Evolutionary conservation across 2,888 invertebrate species (phyloP).

Genomic region (Agrypnus murinus): DNA sequence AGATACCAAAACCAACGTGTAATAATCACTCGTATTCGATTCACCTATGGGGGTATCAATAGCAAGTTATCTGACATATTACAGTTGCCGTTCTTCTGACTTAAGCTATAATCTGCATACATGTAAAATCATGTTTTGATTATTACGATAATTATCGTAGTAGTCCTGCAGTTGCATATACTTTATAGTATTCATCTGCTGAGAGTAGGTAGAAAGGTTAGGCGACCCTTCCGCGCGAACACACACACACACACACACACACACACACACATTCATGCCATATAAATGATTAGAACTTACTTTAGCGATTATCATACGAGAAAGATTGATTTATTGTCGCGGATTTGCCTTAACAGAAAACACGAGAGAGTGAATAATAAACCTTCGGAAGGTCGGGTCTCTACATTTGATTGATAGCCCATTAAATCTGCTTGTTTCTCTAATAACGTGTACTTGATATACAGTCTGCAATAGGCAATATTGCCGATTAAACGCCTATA

Average conservation of each 20-base stretch:
- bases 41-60: background rate
- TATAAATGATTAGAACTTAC: conserved; percentile 27
- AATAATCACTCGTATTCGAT: background rate
- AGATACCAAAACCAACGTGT: too few relatives aligned
- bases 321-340: conserved; percentile 20
- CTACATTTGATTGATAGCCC: too few relatives aligned
- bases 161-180: conserved; percentile 19
- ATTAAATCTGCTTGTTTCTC: too few relatives aligned
- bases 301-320: conserved; percentile 26
- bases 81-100: conserved; percentile 1
- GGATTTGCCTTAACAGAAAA: background rate
- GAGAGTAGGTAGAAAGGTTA: conserved; percentile 28
- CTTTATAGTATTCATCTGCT: conserved; percentile 27
- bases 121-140: conserved; percentile 20
- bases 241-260: too few relatives aligned
- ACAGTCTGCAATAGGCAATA: too few relatives aligned
- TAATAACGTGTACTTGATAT: too few relatives aligned
- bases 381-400: conserved; percentile 17
- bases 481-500: too few relatives aligned
- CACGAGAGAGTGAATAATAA: background rate
- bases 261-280: too few relatives aligned
- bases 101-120: conserved; percentile 16
- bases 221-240: conserved; percentile 30
- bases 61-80: background rate
- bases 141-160: conserved; percentile 26